These are phyloP conservation scores for Rhizoglyphus robini DNA, from an alignment of 1,140 invertebrate species.

Conservation along the genomic window DNA sequence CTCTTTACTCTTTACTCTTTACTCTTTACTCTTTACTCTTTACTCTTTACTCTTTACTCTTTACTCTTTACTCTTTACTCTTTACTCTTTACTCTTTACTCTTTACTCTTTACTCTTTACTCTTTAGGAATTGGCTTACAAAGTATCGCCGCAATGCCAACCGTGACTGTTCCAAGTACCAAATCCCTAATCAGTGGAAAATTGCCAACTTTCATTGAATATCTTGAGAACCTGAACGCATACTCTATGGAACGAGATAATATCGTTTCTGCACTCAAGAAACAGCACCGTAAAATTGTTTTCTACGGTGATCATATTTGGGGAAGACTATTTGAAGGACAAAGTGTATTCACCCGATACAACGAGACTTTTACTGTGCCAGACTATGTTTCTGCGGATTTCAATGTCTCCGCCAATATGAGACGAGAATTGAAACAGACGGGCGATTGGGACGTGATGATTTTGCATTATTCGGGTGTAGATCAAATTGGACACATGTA, in stretches of 20 bases:
- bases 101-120: too few species aligned
- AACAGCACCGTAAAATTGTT: conserved; percentile 38
- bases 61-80: too few species aligned
- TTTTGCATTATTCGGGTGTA: conserved; percentile 91
- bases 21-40: too few species aligned
- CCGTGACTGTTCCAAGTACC: conserved; percentile 85
- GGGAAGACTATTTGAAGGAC: conserved; percentile 57
- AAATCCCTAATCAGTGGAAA: conserved; percentile 78
- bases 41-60: too few species aligned
- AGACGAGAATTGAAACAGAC: conserved; percentile 46
- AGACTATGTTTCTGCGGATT: conserved; percentile 88
- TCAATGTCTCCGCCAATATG: conserved; percentile 77
- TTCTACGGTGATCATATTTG: conserved; percentile 92
- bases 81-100: too few species aligned
- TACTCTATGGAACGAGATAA: conserved; percentile 45
- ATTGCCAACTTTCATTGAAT: conserved; percentile 77
- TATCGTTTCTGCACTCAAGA: conserved; percentile 51
- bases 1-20: too few species aligned
- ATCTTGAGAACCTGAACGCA: conserved; percentile 66
- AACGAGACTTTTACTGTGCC: conserved; percentile 87
- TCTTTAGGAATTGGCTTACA: conserved; percentile 42
- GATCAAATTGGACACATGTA: conserved; percentile 90
- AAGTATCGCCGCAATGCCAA: conserved; percentile 62
- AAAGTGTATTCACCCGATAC: conserved; percentile 48
- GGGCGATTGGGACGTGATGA: conserved; percentile 70